phyloP scores from a whole-genome alignment of 2,888 invertebrate species.

The Aquatica leii region DNA sequence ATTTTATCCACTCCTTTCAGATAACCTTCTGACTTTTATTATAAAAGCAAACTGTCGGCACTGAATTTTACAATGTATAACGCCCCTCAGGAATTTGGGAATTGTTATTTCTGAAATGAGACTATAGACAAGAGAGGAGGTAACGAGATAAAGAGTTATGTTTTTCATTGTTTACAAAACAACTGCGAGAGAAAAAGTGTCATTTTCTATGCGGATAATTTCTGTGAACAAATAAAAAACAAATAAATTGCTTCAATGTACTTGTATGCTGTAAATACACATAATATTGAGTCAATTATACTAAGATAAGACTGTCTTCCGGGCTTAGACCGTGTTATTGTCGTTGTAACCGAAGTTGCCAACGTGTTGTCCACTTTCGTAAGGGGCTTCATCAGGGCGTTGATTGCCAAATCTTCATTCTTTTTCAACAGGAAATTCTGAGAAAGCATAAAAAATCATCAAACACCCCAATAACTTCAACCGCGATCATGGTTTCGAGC shows the following conservation, averaged over 20 bases:
- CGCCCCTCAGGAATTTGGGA: constrained; percentile 8
- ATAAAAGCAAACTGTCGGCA: constrained; percentile 16
- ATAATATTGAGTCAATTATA: background rate
- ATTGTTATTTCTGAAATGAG: constrained; percentile 24
- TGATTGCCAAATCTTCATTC: too few relatives aligned
- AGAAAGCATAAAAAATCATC: too few relatives aligned
- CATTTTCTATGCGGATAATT: constrained; percentile 16
- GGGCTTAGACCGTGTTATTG: too few relatives aligned
- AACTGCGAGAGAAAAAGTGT: background rate
- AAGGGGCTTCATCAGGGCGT: too few relatives aligned
- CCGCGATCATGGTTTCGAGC: too few relatives aligned
- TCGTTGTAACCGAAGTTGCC: too few relatives aligned
- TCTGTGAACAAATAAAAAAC: constrained; percentile 15
- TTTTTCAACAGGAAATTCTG: too few relatives aligned
- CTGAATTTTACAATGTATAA: constrained; percentile 27
- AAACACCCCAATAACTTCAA: too few relatives aligned
- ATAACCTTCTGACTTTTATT: constrained; percentile 16
- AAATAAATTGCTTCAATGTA: constrained; percentile 11
- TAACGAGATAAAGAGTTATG: constrained; percentile 23
- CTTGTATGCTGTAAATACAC: constrained; percentile 2
- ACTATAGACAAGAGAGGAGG: constrained; percentile 20
- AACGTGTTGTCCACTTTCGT: too few relatives aligned
- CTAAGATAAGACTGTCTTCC: too few relatives aligned
- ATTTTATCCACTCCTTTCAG: constrained; percentile 17
- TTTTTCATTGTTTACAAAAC: background rate